Percentiles rank a stretch among this genome's conserved stretches.
These are phyloP conservation scores for Halocynthia roretzi DNA, from an alignment of 23 tunicate species.

Conservation along the genomic window DNA sequence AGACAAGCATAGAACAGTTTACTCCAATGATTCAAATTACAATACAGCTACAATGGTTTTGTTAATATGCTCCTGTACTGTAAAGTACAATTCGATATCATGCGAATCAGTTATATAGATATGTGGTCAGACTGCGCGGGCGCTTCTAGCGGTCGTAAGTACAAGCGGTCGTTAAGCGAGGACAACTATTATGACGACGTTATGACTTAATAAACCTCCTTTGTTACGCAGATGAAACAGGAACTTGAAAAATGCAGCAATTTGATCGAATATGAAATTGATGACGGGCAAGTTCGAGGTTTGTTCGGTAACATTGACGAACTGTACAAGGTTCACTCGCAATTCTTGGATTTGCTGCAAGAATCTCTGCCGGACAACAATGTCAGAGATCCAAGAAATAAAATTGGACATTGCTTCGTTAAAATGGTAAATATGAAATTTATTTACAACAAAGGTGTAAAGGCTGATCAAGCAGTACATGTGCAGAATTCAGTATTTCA, in stretches of 20 bases:
- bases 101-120: too few relatives aligned
- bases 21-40: too few relatives aligned
- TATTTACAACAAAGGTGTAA: not conserved
- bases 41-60: too few relatives aligned
- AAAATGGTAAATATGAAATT: conserved; percentile 28
- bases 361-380: conserved; percentile 2
- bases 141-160: too few relatives aligned
- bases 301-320: conserved; percentile 45
- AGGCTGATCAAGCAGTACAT: not conserved
- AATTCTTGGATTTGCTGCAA: not conserved
- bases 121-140: too few relatives aligned
- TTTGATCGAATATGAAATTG: conserved; percentile 74
- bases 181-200: not conserved
- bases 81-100: too few relatives aligned
- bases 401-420: conserved; percentile 31
- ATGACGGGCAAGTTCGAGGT: conserved; percentile 83
- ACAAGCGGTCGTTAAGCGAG: not conserved
- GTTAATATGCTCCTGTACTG: too few relatives aligned
- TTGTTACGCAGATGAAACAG: conserved; percentile 44
- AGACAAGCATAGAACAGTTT: too few relatives aligned
- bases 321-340: not conserved
- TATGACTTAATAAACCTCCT: not conserved
- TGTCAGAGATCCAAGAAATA: conserved; percentile 19
- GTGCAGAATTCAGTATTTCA: not conserved
- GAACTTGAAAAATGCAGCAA: conserved; percentile 52